Evolutionary conservation across 2,797 vertebrate species (phyloP).

Genomic region (Peromyscus melanophrys): DNA sequence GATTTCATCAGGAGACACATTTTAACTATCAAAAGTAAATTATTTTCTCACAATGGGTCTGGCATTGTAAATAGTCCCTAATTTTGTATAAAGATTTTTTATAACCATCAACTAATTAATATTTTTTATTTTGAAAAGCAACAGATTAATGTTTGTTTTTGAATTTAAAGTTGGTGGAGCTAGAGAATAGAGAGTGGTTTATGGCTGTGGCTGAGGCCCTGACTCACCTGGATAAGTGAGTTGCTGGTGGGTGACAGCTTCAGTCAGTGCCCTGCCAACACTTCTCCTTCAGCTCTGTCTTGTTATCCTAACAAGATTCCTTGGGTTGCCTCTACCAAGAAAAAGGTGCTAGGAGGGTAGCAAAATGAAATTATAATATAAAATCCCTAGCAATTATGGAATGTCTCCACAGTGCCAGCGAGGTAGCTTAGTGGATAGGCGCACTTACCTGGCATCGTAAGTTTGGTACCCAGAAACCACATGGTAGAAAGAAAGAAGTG

Average conservation of each 20-base stretch:
- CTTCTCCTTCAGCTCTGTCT: background rate
- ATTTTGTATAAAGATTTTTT: constrained; percentile 59
- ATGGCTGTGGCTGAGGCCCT: background rate
- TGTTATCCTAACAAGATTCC: background rate
- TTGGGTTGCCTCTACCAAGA: background rate
- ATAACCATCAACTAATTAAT: background rate
- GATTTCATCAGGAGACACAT: constrained; percentile 57
- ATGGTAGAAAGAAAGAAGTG: background rate
- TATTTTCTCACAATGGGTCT: constrained; percentile 50
- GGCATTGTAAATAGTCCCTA: constrained; percentile 53
- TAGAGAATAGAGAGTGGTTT: background rate
- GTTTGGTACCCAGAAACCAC: background rate
- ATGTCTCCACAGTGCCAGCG: background rate
- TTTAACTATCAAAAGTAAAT: constrained; percentile 40
- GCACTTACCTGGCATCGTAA: too few relatives aligned
- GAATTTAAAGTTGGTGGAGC: constrained; percentile 53
- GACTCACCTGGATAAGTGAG: too few relatives aligned
- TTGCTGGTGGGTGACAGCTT: background rate
- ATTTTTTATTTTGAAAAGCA: constrained; percentile 53
- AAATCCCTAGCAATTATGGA: constrained; percentile 21
- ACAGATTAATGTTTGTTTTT: constrained; percentile 45
- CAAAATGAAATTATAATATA: constrained; percentile 29
- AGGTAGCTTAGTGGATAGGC: background rate
- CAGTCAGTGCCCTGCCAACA: background rate
- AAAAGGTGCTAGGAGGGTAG: background rate